A percentile compares a stretch with the other conserved stretches of the same genome.
Evolutionary conservation across 2,797 vertebrate species (phyloP).

Genomic region (Pipistrellus pygmaeus): DNA sequence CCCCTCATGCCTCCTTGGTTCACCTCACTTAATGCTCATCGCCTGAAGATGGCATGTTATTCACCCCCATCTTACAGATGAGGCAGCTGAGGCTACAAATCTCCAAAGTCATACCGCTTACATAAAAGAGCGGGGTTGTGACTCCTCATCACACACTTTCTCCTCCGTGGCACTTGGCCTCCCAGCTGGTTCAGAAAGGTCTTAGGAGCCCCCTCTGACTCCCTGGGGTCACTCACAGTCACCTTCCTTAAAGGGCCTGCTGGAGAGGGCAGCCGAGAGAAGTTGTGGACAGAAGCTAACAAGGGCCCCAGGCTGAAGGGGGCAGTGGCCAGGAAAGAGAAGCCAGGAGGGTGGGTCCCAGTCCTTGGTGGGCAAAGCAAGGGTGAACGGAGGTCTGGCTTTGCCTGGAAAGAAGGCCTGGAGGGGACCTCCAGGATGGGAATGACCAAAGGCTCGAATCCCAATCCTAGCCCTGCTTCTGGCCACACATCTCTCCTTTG

Average conservation of each 20-base stretch:
- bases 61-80: not conserved
- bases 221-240: not conserved
- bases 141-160: not conserved
- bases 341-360: not conserved
- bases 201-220: not conserved
- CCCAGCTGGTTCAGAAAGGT: not conserved
- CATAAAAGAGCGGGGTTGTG: not conserved
- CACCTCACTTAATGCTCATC: not conserved
- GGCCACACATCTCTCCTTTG: not conserved
- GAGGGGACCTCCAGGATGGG: not conserved
- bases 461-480: not conserved
- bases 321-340: not conserved
- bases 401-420: not conserved
- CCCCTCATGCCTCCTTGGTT: fast-evolving
- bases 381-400: not conserved
- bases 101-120: not conserved
- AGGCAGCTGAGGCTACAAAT: not conserved
- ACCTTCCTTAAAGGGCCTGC: not conserved
- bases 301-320: not conserved
- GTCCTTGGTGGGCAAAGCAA: not conserved
- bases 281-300: not conserved
- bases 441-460: not conserved
- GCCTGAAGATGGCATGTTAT: not conserved
- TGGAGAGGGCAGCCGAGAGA: not conserved
- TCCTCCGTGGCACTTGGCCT: not conserved